Evolutionary conservation across 2,888 invertebrate genomes (phyloP).

Genomic region (Cinara cedri): DNA sequence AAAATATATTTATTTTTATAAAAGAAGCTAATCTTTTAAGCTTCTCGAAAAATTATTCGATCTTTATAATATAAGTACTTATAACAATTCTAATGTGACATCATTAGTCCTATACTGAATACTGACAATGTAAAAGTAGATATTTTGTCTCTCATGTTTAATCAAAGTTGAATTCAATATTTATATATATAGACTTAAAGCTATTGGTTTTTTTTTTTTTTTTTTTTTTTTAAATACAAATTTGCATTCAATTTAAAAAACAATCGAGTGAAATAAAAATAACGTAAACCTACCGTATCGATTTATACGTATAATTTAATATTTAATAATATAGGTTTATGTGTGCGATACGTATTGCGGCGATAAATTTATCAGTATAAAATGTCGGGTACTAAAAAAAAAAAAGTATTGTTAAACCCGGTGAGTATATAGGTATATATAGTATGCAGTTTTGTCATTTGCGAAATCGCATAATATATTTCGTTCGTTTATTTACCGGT

Average conservation of each 20-base stretch:
- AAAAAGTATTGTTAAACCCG: conserved; percentile 15
- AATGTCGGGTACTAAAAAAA: conserved; percentile 10
- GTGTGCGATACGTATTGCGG: not conserved
- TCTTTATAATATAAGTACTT: not conserved
- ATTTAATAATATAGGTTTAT: not conserved
- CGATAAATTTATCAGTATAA: conserved; percentile 26
- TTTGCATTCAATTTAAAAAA: not conserved
- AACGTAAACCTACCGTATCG: not conserved
- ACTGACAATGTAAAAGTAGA: not conserved
- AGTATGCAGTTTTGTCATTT: conserved; percentile 25
- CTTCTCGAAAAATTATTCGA: not conserved
- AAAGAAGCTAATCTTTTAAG: not conserved
- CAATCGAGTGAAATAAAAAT: not conserved
- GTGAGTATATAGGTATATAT: conserved; percentile 13
- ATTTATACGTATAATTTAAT: not conserved
- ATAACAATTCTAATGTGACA: not conserved
- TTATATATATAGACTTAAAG: too few species aligned
- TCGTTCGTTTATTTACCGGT: conserved; percentile 49
- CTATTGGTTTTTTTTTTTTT: too few species aligned
- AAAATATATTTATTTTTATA: not conserved
- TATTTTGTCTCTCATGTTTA: too few species aligned
- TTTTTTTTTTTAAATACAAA: not conserved
- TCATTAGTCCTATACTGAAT: not conserved
- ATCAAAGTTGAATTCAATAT: too few species aligned
- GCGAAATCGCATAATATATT: conserved; percentile 29